Percentiles rank a stretch among this genome's conserved stretches.
These are phyloP conservation scores for Lysandra coridon DNA, from an alignment of 2,888 invertebrate species.

Conservation along the genomic window DNA sequence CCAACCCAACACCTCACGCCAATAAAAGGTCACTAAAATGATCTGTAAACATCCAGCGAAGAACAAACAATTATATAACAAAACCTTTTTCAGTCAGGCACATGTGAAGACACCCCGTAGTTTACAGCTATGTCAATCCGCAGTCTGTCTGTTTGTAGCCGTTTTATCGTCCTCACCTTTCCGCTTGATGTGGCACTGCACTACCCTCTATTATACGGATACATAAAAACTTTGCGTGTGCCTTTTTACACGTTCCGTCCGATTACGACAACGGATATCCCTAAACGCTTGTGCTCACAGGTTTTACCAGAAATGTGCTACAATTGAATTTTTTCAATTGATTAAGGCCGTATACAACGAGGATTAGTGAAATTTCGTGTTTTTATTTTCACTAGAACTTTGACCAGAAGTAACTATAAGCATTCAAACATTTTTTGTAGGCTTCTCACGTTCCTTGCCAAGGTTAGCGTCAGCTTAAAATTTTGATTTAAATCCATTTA, in stretches of 20 bases:
- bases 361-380: too few species aligned
- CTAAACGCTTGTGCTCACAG: neutral
- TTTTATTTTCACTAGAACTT: too few species aligned
- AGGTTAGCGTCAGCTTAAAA: too few species aligned
- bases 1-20: too few species aligned
- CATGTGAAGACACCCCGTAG: constrained; percentile 43
- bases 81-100: neutral
- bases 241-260: neutral
- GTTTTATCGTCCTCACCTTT: constrained; percentile 56
- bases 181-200: constrained; percentile 56
- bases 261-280: constrained; percentile 6
- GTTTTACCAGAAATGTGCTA: neutral
- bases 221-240: constrained; percentile 31
- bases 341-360: too few species aligned
- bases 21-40: too few species aligned
- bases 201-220: constrained; percentile 48
- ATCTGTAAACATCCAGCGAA: too few species aligned
- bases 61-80: too few species aligned
- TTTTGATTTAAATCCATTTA: too few species aligned
- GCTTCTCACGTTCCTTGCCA: too few species aligned
- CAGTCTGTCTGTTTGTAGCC: constrained; percentile 50
- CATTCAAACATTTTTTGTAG: too few species aligned
- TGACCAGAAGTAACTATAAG: too few species aligned
- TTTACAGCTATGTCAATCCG: constrained; percentile 53
- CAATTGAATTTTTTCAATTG: neutral